Evolutionary conservation across 2,113 vertebrate species (phyloP).

Genomic region (Gnathonemus longibarbis): DNA sequence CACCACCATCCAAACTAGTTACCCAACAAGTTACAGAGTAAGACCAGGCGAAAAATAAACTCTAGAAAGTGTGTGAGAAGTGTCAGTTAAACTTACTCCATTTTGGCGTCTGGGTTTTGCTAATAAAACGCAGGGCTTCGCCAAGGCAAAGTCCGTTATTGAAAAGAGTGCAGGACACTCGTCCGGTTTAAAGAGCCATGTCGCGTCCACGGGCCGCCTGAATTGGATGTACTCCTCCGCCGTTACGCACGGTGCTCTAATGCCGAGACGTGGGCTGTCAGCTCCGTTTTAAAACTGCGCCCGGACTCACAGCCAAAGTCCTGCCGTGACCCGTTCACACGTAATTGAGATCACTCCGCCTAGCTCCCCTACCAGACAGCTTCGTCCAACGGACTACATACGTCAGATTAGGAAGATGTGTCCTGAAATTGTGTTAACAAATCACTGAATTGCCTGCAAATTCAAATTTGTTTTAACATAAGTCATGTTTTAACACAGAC

Average conservation of each 20-base stretch:
- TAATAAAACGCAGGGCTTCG: conserved; percentile 38
- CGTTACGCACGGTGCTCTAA: neutral
- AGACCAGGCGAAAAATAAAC: neutral
- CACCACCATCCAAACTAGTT: neutral
- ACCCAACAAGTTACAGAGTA: neutral
- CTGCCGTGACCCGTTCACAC: conserved; percentile 55
- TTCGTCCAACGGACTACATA: neutral
- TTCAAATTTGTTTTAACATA: neutral
- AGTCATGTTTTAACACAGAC: neutral
- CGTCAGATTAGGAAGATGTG: neutral
- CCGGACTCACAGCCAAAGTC: conserved; percentile 51
- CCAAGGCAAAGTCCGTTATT: conserved; percentile 24
- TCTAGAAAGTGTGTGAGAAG: neutral
- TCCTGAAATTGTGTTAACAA: neutral
- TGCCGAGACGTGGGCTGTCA: neutral
- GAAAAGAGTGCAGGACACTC: neutral
- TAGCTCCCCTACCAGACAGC: conserved; percentile 33
- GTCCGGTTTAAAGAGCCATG: conserved; percentile 47
- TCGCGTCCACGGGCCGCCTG: too few species aligned
- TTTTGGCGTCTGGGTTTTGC: conserved; percentile 44
- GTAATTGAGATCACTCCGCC: conserved; percentile 50
- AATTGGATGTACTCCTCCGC: conserved; percentile 42
- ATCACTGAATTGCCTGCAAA: neutral
- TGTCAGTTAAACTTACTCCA: conserved; percentile 58
- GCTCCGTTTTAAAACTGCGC: conserved; percentile 13